Evolutionary conservation across 2,113 vertebrate genomes (phyloP), one percentile per base, ranked within the genome.

Genomic region (Cyprinus carpio): DNA sequence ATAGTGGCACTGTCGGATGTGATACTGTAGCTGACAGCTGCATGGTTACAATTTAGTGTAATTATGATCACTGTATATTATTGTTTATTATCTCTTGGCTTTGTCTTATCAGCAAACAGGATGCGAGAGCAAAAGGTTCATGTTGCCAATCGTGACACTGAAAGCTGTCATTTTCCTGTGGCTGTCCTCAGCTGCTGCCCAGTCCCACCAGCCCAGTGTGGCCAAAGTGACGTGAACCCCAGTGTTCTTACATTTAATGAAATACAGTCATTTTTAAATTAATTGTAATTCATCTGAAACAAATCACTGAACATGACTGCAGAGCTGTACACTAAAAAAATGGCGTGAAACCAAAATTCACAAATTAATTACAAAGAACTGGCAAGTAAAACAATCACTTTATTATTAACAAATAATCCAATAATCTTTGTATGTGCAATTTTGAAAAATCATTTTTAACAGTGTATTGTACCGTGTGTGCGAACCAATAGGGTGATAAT

Each of bases 31-130:
- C n/a, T n/a, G n/a, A n/a, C n/a, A n/a, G n/a, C n/a, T n/a, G n/a
- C n/a, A n/a, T n/a, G n/a, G n/a, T n/a, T n/a, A n/a, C n/a, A n/a
- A n/a, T n/a, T n/a, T 81, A 34, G 4, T 71, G 37, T 62, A 49
- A 51, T 82, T 13, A 13, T 51, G 85, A 34, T 89, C 74, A 40
- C 37, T 1, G 37, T 40, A 40, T n/a, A n/a, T n/a, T n/a, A n/a
- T n/a, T n/a, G n/a, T n/a, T 40, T 40, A 40, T 40, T 40, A 40
- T 87, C 37, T 80, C 64, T 88, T 86, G 87, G 86, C 84, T 2
- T 2, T 5, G 6, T 46, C 29, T 37, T 81, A 82, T 83, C 65
- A 23, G 46, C 16, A 25, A 27, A 81, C 84, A 87, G 85, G 88
- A 75, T 64, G 71, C 78, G 87, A 29, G 62, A 76, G 43, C 85